Evolutionary conservation across 2,113 vertebrate genomes (phyloP).

Genomic region (Verasper variegatus): DNA sequence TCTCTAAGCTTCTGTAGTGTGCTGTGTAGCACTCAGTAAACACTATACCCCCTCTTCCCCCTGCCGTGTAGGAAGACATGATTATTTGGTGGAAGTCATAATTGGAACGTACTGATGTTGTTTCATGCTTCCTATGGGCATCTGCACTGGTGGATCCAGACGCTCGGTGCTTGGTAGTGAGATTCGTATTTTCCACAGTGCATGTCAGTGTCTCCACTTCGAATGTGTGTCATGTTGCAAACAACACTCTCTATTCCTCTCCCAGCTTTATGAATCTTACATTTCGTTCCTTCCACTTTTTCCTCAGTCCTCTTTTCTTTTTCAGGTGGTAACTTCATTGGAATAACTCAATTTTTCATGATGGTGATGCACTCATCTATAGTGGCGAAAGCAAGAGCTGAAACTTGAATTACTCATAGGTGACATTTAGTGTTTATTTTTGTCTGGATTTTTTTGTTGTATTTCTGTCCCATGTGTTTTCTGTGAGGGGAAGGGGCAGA

Average conservation of each 20-base stretch:
- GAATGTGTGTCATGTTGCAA: conserved; percentile 62
- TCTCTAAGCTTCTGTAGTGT: not conserved
- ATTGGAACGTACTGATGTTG: conserved; percentile 37
- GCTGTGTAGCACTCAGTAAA: conserved; percentile 10
- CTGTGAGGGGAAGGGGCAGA: too few species aligned
- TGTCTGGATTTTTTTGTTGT: not conserved
- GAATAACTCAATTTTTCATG: conserved; percentile 66
- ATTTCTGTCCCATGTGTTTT: not conserved
- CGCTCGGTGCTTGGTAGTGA: not conserved
- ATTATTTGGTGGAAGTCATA: conserved; percentile 14
- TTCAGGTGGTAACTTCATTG: conserved; percentile 46
- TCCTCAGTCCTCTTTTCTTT: conserved; percentile 23
- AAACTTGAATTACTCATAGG: conserved; percentile 62
- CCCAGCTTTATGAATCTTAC: conserved; percentile 67
- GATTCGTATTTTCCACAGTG: conserved; percentile 37
- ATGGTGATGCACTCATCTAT: conserved; percentile 46
- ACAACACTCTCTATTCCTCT: conserved; percentile 50
- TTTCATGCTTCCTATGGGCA: conserved; percentile 34
- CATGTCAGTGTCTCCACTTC: conserved; percentile 44
- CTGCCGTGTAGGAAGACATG: not conserved
- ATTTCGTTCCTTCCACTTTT: conserved; percentile 51
- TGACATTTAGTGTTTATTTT: conserved; percentile 30
- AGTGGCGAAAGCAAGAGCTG: conserved; percentile 39
- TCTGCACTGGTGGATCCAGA: conserved; percentile 1
- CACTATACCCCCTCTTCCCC: not conserved